phyloP scores from a whole-genome alignment of 2,888 invertebrate species.

The Xestia xanthographa region DNA sequence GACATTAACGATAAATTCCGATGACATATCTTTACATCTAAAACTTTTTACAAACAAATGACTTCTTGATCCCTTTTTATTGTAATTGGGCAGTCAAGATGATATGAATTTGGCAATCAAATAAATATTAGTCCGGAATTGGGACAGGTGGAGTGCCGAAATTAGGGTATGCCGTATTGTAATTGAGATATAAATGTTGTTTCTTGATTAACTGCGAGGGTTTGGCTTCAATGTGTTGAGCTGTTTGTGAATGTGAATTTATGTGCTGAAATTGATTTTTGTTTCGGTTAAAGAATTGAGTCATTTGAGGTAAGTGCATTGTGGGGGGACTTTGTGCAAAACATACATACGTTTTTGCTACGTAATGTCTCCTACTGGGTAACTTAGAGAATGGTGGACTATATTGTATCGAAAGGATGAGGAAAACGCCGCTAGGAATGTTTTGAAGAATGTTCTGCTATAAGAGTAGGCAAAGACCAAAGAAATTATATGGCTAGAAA shows the following conservation, averaged over 20 bases:
- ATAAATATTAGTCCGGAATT: constrained; percentile 86
- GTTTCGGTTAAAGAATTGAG: constrained; percentile 14
- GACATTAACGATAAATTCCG: constrained; percentile 70
- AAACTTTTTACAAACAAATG: constrained; percentile 55
- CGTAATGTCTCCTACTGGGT: too few species aligned
- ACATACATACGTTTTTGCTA: too few species aligned
- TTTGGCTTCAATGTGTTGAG: constrained; percentile 27
- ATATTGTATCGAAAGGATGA: not conserved
- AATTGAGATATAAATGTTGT: constrained; percentile 67
- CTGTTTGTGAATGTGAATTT: constrained; percentile 40
- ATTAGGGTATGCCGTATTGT: constrained; percentile 72
- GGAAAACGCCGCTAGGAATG: not conserved
- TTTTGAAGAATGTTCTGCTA: not conserved
- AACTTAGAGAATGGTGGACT: not conserved
- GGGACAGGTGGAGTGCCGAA: constrained; percentile 81
- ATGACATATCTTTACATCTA: constrained; percentile 64
- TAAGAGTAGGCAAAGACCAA: not conserved
- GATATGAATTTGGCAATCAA: constrained; percentile 87
- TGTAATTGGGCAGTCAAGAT: constrained; percentile 66
- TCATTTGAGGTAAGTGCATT: constrained; percentile 1
- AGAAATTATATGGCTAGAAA: not conserved
- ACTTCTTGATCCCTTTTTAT: constrained; percentile 52
- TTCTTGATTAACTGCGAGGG: constrained; percentile 62
- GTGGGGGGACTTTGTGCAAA: not conserved
- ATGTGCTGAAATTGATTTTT: constrained; percentile 8